These are phyloP conservation scores for Perizoma flavofasciatum DNA, from an alignment of 2,888 invertebrate species.

Conservation along the genomic window DNA sequence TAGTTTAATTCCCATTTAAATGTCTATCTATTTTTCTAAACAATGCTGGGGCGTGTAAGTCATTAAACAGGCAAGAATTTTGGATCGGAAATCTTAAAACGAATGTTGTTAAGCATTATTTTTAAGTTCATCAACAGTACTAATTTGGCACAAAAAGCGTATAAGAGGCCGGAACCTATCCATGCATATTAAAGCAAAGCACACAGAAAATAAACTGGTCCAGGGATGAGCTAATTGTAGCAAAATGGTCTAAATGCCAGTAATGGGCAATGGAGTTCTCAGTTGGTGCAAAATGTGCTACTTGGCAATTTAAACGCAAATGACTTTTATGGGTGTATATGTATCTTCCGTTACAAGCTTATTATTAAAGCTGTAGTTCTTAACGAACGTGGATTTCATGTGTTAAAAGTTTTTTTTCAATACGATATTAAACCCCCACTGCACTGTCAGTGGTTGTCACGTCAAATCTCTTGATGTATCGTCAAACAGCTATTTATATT, in stretches of 20 bases:
- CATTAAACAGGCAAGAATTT: too few relatives aligned
- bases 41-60: too few relatives aligned
- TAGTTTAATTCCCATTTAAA: too few relatives aligned
- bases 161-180: slow-evolving; percentile 12
- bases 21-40: too few relatives aligned
- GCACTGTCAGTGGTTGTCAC: too few relatives aligned
- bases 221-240: slow-evolving; percentile 49
- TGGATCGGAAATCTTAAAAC: too few relatives aligned
- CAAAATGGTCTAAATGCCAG: slow-evolving; percentile 51
- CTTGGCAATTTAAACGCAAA: slow-evolving; percentile 57
- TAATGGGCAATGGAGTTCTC: slow-evolving; percentile 47
- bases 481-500: too few relatives aligned
- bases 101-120: too few relatives aligned
- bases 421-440: too few relatives aligned
- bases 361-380: slow-evolving; percentile 33
- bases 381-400: too few relatives aligned
- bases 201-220: slow-evolving; percentile 25
- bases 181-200: slow-evolving; percentile 30
- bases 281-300: slow-evolving; percentile 47
- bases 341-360: slow-evolving; percentile 49
- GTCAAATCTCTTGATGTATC: too few relatives aligned
- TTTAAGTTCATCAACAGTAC: slow-evolving; percentile 20
- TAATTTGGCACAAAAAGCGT: slow-evolving; percentile 24
- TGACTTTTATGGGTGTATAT: slow-evolving; percentile 56
- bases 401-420: too few relatives aligned